phyloP scores from a whole-genome alignment of 2,888 invertebrate genomes.

The Hofmannophila pseudospretella region DNA sequence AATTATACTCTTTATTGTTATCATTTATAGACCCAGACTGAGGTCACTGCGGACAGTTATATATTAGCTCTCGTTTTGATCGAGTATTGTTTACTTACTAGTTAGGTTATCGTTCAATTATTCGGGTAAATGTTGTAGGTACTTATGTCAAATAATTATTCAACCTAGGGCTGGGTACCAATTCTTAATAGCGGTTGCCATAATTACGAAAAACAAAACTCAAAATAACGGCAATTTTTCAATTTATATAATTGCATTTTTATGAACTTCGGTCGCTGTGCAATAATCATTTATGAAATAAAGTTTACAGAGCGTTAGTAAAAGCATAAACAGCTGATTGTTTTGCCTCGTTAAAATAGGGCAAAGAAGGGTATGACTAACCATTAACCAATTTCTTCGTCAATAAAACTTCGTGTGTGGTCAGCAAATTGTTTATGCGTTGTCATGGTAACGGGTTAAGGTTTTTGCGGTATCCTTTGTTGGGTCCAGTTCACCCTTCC shows the following conservation, averaged over 20 bases:
- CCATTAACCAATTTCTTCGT: constrained; percentile 19
- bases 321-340: constrained; percentile 10
- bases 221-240: no score
- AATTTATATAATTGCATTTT: not conserved
- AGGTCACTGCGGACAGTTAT: no score
- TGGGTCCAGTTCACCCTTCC: constrained; percentile 32
- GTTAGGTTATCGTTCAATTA: no score
- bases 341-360: constrained; percentile 8
- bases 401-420: constrained; percentile 24
- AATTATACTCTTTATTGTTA: no score
- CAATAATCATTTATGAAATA: constrained; percentile 9
- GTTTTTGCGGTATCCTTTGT: constrained; percentile 44
- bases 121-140: no score
- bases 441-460: constrained; percentile 44
- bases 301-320: constrained; percentile 8
- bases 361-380: constrained; percentile 16
- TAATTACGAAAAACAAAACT: no score
- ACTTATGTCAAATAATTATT: no score
- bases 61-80: no score
- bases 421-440: constrained; percentile 39
- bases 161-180: no score
- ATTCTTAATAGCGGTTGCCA: no score
- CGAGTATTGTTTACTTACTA: no score
- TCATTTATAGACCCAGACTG: no score
- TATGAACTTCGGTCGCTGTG: not conserved